Conservation (phyloP, 2,113 vertebrate species). For the Neotragus pygmaeus region DNA sequence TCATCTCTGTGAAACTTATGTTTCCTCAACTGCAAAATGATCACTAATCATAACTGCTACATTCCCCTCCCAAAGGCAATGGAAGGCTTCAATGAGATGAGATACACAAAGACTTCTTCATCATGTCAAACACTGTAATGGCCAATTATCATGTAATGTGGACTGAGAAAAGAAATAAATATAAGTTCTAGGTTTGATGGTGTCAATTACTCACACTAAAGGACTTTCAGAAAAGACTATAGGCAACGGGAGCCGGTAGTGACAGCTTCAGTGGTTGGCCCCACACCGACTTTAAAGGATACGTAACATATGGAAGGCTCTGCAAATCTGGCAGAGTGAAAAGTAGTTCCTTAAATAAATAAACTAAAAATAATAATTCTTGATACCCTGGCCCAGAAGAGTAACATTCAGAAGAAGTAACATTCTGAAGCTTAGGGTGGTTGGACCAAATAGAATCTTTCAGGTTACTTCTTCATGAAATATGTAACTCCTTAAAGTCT, state of each 20-base stretch:
- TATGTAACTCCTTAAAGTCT: neutral
- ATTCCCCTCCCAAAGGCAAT: neutral
- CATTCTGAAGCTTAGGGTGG: neutral
- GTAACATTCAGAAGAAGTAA: neutral
- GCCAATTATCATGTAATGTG: neutral
- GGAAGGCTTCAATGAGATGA: neutral
- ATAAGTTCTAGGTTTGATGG: neutral
- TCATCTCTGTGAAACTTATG: neutral
- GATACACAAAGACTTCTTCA: neutral
- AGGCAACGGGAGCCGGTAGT: neutral
- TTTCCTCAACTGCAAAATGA: neutral
- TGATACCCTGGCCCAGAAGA: neutral
- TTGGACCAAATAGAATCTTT: neutral
- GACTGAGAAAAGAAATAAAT: neutral
- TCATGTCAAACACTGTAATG: neutral
- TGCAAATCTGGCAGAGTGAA: neutral
- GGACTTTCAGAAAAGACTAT: neutral
- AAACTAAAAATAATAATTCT: neutral
- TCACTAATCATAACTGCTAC: neutral
- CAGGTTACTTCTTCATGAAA: neutral
- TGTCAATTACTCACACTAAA: neutral
- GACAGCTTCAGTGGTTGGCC: rapidly evolving
- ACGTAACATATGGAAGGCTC: neutral
- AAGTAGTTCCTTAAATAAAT: neutral
- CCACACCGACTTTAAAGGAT: neutral